A percentile compares a stretch with the other conserved stretches of the same genome.
Evolutionary conservation across 2,888 invertebrate genomes (phyloP).

Genomic region (Caenorhabditis panamensis): DNA sequence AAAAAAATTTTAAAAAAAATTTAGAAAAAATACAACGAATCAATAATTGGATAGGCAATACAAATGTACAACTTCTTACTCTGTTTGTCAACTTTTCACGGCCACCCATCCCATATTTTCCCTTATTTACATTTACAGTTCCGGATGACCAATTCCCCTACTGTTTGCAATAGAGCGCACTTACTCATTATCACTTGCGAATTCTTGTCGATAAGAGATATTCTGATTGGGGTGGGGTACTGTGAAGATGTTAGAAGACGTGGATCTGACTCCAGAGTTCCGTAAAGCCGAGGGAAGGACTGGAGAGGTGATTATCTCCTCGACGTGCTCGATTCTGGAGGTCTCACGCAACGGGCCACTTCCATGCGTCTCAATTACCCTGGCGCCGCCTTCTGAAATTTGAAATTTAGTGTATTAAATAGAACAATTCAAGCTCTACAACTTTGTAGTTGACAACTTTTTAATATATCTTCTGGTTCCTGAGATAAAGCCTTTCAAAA

Average conservation of each 20-base stretch:
- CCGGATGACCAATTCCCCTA: not conserved
- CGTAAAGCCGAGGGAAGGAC: constrained; percentile 32
- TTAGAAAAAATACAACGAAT: not conserved
- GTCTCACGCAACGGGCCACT: constrained; percentile 69
- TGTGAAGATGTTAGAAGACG: constrained; percentile 64
- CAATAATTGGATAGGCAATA: not conserved
- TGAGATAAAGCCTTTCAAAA: not conserved
- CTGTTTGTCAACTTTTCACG: not conserved
- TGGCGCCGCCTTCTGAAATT: constrained; percentile 75
- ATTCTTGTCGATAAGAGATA: constrained; percentile 61
- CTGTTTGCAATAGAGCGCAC: constrained; percentile 15
- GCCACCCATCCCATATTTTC: not conserved
- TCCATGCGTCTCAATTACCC: constrained; percentile 79
- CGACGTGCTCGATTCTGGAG: constrained; percentile 61
- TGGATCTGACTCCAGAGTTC: constrained; percentile 20
- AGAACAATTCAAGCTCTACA: not conserved
- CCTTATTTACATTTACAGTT: constrained; percentile 5
- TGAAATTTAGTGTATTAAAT: not conserved
- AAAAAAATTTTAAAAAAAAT: not conserved
- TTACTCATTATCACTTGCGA: constrained; percentile 62
- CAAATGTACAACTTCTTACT: not conserved
- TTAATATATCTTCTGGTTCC: too few species aligned
- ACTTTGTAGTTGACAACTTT: too few species aligned
- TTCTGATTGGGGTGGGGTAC: constrained; percentile 42
- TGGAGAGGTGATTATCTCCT: constrained; percentile 59